phyloP scores from a whole-genome alignment of 2,797 vertebrate genomes.

The Clarias laeviceps region DNA sequence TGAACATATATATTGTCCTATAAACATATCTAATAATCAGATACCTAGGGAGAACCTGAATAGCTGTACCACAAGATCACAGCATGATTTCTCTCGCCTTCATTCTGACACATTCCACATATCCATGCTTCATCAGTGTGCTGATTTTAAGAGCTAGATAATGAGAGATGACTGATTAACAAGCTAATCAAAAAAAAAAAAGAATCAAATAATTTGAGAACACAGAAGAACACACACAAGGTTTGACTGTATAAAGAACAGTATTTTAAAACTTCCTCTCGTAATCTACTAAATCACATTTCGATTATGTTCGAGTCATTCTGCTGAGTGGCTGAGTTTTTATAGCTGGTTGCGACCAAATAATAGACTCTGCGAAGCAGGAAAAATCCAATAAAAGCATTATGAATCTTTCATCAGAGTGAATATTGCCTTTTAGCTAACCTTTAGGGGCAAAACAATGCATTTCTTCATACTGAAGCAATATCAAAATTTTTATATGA shows the following conservation, averaged over 20 bases:
- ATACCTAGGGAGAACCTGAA: background rate
- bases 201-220: slow-evolving; percentile 18
- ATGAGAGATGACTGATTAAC: slow-evolving; percentile 43
- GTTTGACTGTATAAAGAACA: slow-evolving; percentile 57
- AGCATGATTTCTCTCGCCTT: background rate
- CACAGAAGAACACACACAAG: background rate
- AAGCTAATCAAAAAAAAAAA: slow-evolving; percentile 28
- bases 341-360: slow-evolving; percentile 61
- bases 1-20: background rate
- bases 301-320: slow-evolving; percentile 42
- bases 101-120: background rate
- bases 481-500: slow-evolving; percentile 29
- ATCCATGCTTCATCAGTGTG: slow-evolving; percentile 33
- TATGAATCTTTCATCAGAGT: slow-evolving; percentile 56
- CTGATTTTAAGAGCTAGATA: slow-evolving; percentile 39
- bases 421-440: slow-evolving; percentile 48
- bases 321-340: slow-evolving; percentile 46
- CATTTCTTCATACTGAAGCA: slow-evolving; percentile 36
- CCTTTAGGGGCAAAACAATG: slow-evolving; percentile 54
- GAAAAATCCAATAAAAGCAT: slow-evolving; percentile 62
- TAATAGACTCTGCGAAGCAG: slow-evolving; percentile 61
- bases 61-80: background rate
- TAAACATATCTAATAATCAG: background rate
- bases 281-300: slow-evolving; percentile 57
- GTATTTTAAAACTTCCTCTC: slow-evolving; percentile 56